These are phyloP conservation scores for Furcifer pardalis DNA, from an alignment of 2,797 vertebrate species.

Conservation along the genomic window DNA sequence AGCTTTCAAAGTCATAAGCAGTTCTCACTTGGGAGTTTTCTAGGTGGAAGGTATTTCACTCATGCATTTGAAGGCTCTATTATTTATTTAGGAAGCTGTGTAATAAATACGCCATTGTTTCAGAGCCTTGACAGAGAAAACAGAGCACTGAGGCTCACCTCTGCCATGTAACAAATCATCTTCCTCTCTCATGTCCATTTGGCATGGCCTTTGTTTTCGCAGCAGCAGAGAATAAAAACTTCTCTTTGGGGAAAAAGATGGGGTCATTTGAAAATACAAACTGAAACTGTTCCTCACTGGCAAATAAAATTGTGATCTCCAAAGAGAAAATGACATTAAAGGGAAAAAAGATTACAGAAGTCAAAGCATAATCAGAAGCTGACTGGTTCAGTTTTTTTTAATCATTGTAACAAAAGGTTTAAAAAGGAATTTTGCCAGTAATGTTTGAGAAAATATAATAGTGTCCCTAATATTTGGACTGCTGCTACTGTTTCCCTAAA, in stretches of 20 bases:
- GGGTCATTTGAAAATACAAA: background rate
- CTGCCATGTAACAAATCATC: slow-evolving; percentile 60
- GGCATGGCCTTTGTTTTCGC: background rate
- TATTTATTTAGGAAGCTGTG: slow-evolving; percentile 81
- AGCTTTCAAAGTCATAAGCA: background rate
- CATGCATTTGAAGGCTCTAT: slow-evolving; percentile 17
- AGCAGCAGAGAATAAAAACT: background rate
- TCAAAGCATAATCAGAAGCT: accelerated
- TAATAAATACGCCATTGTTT: slow-evolving; percentile 72
- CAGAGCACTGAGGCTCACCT: slow-evolving; percentile 74
- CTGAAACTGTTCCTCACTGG: background rate
- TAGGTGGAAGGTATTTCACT: background rate
- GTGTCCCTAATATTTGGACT: background rate
- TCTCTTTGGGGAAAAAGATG: background rate
- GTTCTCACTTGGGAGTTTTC: background rate
- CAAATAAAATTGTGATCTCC: background rate
- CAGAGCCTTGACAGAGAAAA: slow-evolving; percentile 68
- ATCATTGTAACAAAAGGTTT: background rate
- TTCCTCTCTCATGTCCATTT: background rate
- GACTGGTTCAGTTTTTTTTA: accelerated
- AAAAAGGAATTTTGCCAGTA: background rate
- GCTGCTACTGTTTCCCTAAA: background rate
- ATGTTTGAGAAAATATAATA: background rate
- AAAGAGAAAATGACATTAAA: background rate
- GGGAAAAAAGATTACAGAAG: accelerated